Evolutionary conservation across 2,888 invertebrate species (phyloP).

Genomic region (Pelosia muscerda): DNA sequence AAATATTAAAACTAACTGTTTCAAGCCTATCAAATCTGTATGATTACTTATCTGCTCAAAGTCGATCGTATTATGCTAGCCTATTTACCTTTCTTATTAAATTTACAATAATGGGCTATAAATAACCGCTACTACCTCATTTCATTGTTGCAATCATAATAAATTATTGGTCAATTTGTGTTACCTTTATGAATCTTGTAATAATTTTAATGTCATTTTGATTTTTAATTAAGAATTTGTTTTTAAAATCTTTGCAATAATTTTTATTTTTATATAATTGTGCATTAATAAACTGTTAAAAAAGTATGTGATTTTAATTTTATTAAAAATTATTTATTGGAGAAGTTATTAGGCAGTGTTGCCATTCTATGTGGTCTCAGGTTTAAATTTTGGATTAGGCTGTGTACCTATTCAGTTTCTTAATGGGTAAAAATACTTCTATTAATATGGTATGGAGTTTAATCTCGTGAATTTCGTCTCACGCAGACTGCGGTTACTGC

Average conservation of each 20-base stretch:
- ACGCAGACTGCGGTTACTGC: too few relatives aligned
- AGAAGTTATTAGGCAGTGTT: neutral
- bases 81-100: neutral
- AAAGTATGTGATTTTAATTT: slow-evolving; percentile 15
- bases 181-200: neutral
- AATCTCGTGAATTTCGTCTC: too few relatives aligned
- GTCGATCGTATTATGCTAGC: neutral
- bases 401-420: neutral
- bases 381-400: neutral
- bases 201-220: neutral
- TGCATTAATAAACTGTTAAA: slow-evolving; percentile 22
- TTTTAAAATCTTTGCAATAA: neutral
- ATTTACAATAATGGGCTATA: neutral
- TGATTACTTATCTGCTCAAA: neutral
- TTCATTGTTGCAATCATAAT: neutral
- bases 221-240: slow-evolving; percentile 1
- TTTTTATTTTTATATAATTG: slow-evolving; percentile 10
- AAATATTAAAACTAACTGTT: neutral
- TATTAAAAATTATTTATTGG: neutral
- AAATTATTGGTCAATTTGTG: slow-evolving; percentile 1
- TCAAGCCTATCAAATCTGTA: neutral
- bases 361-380: neutral
- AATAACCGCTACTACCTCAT: slow-evolving; percentile 2
- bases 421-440: too few relatives aligned
- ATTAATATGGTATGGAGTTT: too few relatives aligned